Base-by-base conservation (phyloP, 2,797 vertebrate genomes). In the Hypotaenidia okinawae region DNA sequence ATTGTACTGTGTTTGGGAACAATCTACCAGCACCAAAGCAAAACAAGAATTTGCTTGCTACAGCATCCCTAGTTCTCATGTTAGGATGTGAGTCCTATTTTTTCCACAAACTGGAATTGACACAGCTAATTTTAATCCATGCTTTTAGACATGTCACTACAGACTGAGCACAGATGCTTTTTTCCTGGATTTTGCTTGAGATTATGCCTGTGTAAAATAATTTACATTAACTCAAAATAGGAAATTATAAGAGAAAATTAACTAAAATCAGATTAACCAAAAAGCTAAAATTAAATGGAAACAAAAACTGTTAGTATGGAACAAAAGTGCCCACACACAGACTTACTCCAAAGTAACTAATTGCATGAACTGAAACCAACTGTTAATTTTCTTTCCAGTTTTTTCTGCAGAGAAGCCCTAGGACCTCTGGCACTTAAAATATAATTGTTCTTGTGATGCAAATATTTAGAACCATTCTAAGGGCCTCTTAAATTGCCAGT, bases 281-380 rank as follows among this genome's bases (percentile, higher is more conserved):
- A 90, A 96, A 89, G 11, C 63, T 88, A 84, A 92, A 87, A 84
- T 93, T 78, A 94, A 88, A 81, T 76, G 43, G 74, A 91, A 94
- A 94, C 13, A 41, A 95, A 87, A 84, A 18, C 37, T 87, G n/a
- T 69, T 91, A 52, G n/a, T 84, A 66, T 89, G 85, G 74, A 93
- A 89, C 51, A 90, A 92, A 92, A 80, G 54, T 93, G 69, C 80
- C 87, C 79, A 73, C 84, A 90, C 69, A 73, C 41, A 89, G 70
- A 82, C 57, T 93, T 86, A 41, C 45, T 84, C 45, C 57, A 66
- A 74, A 76, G 81, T 86, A 94, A 77, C 51, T 72, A 79, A 89
- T 43, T 82, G n/a, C 32, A 51, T 85, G 61, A 89, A 93, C 16
- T 74, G 80, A 94, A 94, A 30, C 49, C 57, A 95, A 93, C 52